Conservation (phyloP, 2,113 vertebrate genomes). For the zebrafish (Danio rerio) region GRCz12tu NC_133179.1:461501-462000, state of each 20-base stretch:
- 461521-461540: neutral
- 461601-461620: constrained; percentile 88
- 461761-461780: constrained; percentile 74
- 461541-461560: constrained; percentile 77
- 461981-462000: too few species aligned
- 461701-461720: constrained; percentile 90
- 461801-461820: neutral
- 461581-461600: constrained; percentile 98
- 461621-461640: constrained; percentile 92
- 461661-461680: constrained; percentile 97
- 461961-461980: too few species aligned
- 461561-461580: constrained; percentile 98
- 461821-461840: neutral
- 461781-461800: neutral
- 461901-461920: too few species aligned
- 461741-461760: constrained; percentile 59
- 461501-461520: too few species aligned
- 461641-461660: constrained; percentile 95
- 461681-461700: constrained; percentile 97
- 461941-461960: too few species aligned
- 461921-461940: too few species aligned
- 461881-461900: too few species aligned
- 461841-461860: neutral
- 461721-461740: constrained; percentile 96
- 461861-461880: neutral